Evolutionary conservation across 2,888 invertebrate species (phyloP), one percentile per base, ranked within the genome.

Genomic region (Athalia circularis): DNA sequence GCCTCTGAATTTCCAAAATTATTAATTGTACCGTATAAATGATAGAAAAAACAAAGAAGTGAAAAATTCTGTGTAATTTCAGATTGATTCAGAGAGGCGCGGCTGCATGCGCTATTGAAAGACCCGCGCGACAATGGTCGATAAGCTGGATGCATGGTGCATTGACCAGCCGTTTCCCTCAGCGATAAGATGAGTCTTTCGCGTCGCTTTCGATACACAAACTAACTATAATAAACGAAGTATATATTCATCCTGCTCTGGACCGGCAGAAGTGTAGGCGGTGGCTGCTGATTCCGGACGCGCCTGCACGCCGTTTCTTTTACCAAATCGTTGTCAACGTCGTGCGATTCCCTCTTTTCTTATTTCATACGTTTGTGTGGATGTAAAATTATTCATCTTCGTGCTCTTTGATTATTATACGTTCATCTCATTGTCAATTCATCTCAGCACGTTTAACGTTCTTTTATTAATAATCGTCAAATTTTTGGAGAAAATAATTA

Each of bases 141-240:
- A 80, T 80, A 81, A 79, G 80, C 79, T 52, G 43, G 72, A 75
- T 76, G 52, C 65, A 65, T 85, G 84, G 87, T 87, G 86, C 87
- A 87, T 86, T 83, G 87, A 87, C 87, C 87, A 87, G 84, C 80
- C 82, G 82, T 79, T 87, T 87, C 86, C 87, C 84, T 67, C 52
- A 68, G 78, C 83, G 86, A 85, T 86, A 86, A 86, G 82, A 29
- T 29, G 29, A 82, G 80, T 81, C 81, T 81, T 84, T 84, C 82
- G 83, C 80, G 79, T 79, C 82, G 80, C 78, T 82, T 80, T 74
- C 81, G 86, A 86, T 86, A 86, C 81, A 29, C 29, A 29, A 29
- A 29, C 29, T 29, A 29, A 29, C 29, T 29, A 29, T 29, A 29
- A 29, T 80, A 77, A 80, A 80, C 80, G 81, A 82, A 79, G 82